Percentiles rank a stretch among this genome's conserved stretches.
These are phyloP conservation scores for Rhinella marina DNA, from an alignment of 2,797 vertebrate species.

Conservation along the genomic window DNA sequence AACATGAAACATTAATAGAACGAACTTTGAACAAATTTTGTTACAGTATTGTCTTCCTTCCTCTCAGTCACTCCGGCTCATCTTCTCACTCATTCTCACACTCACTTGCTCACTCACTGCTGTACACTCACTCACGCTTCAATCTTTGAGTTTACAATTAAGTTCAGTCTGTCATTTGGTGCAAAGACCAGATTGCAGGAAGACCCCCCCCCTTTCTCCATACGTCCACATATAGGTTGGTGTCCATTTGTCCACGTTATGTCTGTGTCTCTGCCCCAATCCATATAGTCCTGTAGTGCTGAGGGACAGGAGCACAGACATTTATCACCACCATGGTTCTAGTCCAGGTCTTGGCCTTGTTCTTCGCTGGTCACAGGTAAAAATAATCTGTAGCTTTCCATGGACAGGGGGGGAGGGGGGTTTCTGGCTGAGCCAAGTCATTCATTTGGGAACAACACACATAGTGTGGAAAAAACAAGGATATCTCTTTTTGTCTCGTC, in stretches of 20 bases:
- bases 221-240: conserved; percentile 23
- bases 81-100: conserved; percentile 11
- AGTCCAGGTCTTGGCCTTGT: conserved; percentile 24
- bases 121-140: conserved; percentile 59
- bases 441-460: conserved; percentile 98
- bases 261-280: conserved; percentile 50
- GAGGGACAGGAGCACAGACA: conserved; percentile 46
- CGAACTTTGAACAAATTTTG: conserved; percentile 99
- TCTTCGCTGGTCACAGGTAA: conserved; percentile 81
- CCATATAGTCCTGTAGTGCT: conserved; percentile 57
- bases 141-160: conserved; percentile 98
- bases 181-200: conserved; percentile 82
- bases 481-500: conserved; percentile 84
- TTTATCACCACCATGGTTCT: conserved; percentile 1
- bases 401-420: conserved; percentile 70
- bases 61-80: conserved; percentile 64
- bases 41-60: conserved; percentile 98
- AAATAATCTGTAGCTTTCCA: conserved; percentile 82
- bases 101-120: background rate
- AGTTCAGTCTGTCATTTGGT: conserved; percentile 86
- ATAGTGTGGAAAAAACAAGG: conserved; percentile 96
- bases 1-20: conserved; percentile 99
- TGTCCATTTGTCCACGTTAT: conserved; percentile 42
- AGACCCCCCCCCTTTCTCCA: conserved; percentile 25
- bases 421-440: conserved; percentile 72